These are phyloP conservation scores for Catostylus mosaicus DNA, from an alignment of 30 jellyfish, hydroid and myxozoan species.

Conservation along the genomic window DNA sequence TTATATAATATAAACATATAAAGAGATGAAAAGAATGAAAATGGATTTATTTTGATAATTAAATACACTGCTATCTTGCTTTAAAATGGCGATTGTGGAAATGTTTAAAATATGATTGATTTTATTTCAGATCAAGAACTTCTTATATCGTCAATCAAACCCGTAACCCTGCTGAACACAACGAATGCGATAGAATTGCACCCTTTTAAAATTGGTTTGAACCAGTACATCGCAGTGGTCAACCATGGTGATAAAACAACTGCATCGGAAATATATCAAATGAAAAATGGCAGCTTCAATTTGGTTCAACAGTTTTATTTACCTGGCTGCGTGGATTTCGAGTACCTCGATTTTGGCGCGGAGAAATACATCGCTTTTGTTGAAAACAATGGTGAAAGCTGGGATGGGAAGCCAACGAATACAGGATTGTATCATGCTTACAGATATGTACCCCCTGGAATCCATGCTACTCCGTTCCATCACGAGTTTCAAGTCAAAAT, in stretches of 20 bases:
- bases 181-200: constrained; percentile 62
- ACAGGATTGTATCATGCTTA: constrained; percentile 49
- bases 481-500: constrained; percentile 46
- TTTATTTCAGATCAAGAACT: constrained; percentile 55
- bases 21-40: too few species aligned
- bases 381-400: constrained; percentile 55
- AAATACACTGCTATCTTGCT: too few species aligned
- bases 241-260: constrained; percentile 45
- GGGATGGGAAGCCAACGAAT: constrained; percentile 51
- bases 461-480: constrained; percentile 26
- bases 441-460: constrained; percentile 43
- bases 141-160: constrained; percentile 58
- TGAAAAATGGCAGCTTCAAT: constrained; percentile 39
- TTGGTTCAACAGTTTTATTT: constrained; percentile 54
- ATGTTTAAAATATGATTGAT: neutral
- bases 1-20: too few species aligned
- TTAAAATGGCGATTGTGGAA: neutral
- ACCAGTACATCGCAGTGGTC: constrained; percentile 83
- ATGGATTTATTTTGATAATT: too few species aligned
- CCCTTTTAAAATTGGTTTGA: constrained; percentile 70
- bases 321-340: constrained; percentile 84
- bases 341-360: constrained; percentile 58
- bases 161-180: constrained; percentile 58
- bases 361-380: constrained; percentile 74
- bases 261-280: constrained; percentile 49